Conservation (phyloP, 2,113 vertebrate genomes). For the Silurus meridionalis region DNA sequence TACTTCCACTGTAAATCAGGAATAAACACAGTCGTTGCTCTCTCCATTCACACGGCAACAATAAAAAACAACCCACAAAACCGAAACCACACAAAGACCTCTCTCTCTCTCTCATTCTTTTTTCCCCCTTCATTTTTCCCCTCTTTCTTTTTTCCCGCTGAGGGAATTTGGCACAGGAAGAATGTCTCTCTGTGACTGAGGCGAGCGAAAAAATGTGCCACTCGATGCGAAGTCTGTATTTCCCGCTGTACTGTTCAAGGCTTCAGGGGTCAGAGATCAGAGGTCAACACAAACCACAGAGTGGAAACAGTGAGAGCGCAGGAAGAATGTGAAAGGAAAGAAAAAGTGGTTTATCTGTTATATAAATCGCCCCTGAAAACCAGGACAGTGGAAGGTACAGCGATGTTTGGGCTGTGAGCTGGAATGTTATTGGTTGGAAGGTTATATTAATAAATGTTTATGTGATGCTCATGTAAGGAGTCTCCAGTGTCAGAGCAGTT, state of each 20-base stretch:
- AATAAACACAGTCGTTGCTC: conserved; percentile 39
- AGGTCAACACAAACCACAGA: background rate
- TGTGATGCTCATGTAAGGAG: background rate
- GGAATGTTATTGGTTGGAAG: background rate
- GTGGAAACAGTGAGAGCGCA: background rate
- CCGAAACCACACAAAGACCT: conserved; percentile 49
- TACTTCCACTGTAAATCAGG: conserved; percentile 28
- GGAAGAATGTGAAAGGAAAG: conserved; percentile 7
- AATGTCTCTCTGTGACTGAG: conserved; percentile 46
- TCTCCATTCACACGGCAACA: conserved; percentile 38
- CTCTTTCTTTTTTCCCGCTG: conserved; percentile 39
- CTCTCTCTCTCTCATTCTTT: conserved; percentile 32
- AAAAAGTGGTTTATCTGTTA: background rate
- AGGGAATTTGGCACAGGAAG: conserved; percentile 50
- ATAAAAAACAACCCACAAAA: conserved; percentile 31
- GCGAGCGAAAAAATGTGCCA: conserved; percentile 46
- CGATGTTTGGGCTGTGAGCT: background rate
- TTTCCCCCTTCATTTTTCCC: background rate
- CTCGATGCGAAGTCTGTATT: conserved; percentile 12
- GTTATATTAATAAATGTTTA: no score
- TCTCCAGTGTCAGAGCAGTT: background rate
- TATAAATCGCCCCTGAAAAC: background rate
- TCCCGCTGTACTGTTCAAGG: background rate
- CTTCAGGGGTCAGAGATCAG: conserved; percentile 6
- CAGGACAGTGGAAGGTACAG: background rate